A percentile compares a stretch with the other conserved stretches of the same genome.
phyloP scores from a whole-genome alignment of 2,888 invertebrate genomes.

The Barypeithes pellucidus region DNA sequence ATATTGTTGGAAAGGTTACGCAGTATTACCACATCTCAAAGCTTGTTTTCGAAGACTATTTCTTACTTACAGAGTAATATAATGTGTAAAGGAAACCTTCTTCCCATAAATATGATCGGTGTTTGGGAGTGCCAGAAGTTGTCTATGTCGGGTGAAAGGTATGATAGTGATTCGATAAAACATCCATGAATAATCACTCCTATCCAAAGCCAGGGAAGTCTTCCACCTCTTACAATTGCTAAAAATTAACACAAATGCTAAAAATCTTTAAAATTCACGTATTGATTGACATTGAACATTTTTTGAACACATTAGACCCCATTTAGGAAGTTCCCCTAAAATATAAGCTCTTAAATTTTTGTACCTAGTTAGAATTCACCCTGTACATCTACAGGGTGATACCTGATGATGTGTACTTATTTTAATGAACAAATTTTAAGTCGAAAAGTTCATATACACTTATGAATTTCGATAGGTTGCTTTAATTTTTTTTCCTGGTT shows the following conservation, averaged over 20 bases:
- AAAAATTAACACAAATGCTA: slow-evolving; percentile 24
- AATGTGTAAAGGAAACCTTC: slow-evolving; percentile 83
- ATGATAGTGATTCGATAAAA: slow-evolving; percentile 81
- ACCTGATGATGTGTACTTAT: no score
- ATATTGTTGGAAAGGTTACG: no score
- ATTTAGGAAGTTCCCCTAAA: no score
- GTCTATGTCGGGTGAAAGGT: slow-evolving; percentile 82
- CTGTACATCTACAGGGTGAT: no score
- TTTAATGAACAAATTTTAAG: no score
- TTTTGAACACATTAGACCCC: no score
- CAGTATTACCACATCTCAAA: no score
- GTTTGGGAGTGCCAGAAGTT: slow-evolving; percentile 90
- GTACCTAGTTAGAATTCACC: no score
- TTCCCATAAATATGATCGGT: slow-evolving; percentile 81
- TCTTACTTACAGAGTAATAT: slow-evolving; percentile 78
- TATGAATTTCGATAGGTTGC: no score
- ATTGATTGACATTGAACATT: neutral
- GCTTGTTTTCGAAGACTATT: neutral
- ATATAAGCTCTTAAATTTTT: no score
- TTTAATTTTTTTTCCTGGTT: no score
- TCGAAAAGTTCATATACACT: no score
- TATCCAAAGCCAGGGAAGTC: slow-evolving; percentile 84
- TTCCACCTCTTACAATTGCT: slow-evolving; percentile 82
- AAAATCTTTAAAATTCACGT: neutral
- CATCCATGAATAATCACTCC: slow-evolving; percentile 82